Evolutionary conservation across 1,140 invertebrate genomes (phyloP), one percentile per base, ranked within the genome.

Genomic region (Aphelinus certus): DNA sequence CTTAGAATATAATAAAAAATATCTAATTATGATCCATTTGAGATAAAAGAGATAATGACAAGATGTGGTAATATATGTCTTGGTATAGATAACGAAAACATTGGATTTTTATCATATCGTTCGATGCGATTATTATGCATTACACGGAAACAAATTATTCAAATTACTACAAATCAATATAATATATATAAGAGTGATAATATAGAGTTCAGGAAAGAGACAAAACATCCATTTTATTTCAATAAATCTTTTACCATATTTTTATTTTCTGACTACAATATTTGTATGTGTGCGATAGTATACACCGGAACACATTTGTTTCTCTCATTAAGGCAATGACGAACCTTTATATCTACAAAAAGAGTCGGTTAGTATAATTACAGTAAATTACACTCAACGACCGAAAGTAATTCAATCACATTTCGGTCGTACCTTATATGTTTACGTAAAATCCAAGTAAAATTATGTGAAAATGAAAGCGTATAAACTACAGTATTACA

Each of bases 261-360:
- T 62, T 63, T 74, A 10, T 66, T 61, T 73, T 58, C 43, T 48
- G 45, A 60, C 49, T 67, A 74, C 65, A 68, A 68, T 55, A 43
- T 68, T 63, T 63, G 3, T n/a, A 48, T 43, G 47, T n/a, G 43
- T 56, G 10, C 56, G 51, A 74, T 68, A 74, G 68, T 74, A 74
- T 74, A 74, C 65, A 74, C 55, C 57, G 58, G 62, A 68, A 74
- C 68, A 74, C 58, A 62, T 62, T 68, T 61, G 26, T 64, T 67
- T 61, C n/a, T 62, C n/a, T 63, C 51, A 53, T 48, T 55, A 74
- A 56, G 26, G 3, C 53, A 57, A 67, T 55, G 57, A 66, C 57
- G 57, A 67, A 57, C 45, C 48, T 60, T 67, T 67, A 61, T 67
- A 73, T 67, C 56, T 67, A 67, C 47, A 73, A 73, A 66, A 73